These are phyloP conservation scores for Sinocyclocheilus anophthalmus DNA, from an alignment of 2,113 vertebrate genomes.

Conservation along the genomic window DNA sequence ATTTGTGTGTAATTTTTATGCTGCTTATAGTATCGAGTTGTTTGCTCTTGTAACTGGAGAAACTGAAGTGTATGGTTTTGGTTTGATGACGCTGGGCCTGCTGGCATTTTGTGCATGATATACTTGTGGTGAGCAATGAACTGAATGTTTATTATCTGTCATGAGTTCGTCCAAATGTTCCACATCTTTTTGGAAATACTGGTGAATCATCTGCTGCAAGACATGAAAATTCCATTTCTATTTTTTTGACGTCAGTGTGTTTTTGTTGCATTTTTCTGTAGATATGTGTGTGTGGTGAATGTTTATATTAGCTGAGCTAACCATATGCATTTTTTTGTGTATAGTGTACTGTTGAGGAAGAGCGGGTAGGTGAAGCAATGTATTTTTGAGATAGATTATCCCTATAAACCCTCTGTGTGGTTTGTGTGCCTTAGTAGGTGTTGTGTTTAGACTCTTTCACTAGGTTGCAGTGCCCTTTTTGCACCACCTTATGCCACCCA, in stretches of 20 bases:
- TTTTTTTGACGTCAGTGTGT: not conserved
- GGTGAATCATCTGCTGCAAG: not conserved
- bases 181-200: not conserved
- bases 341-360: constrained; percentile 75
- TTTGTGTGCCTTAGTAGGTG: not conserved
- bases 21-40: not conserved
- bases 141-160: not conserved
- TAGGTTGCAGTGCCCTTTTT: not conserved
- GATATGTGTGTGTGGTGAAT: not conserved
- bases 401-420: constrained; percentile 12
- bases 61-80: not conserved
- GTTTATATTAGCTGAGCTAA: constrained; percentile 5
- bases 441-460: not conserved
- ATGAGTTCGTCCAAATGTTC: not conserved
- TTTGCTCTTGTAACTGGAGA: not conserved
- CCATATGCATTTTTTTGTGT: constrained; percentile 32
- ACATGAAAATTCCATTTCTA: not conserved
- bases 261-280: not conserved
- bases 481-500: not conserved
- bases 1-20: not conserved
- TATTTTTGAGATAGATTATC: not conserved
- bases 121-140: not conserved
- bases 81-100: not conserved
- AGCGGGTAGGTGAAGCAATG: constrained; percentile 70
- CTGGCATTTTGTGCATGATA: not conserved